A percentile compares a stretch with the other conserved stretches of the same genome.
These are phyloP conservation scores for Ligdia adustata DNA, from an alignment of 2,888 invertebrate species.

Conservation along the genomic window DNA sequence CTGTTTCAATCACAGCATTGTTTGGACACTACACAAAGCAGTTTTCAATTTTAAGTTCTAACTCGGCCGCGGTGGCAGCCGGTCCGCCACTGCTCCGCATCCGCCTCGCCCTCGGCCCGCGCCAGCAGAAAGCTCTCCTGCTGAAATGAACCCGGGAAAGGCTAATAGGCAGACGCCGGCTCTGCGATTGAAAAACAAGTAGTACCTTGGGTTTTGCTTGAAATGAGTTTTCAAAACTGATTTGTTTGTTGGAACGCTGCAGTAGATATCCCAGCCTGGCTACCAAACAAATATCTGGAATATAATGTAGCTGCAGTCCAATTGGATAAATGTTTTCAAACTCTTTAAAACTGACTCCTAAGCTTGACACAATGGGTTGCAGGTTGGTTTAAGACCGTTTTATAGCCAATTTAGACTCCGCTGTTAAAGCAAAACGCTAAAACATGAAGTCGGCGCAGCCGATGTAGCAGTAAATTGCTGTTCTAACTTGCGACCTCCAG, in stretches of 20 bases:
- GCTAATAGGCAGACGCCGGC: conserved; percentile 18
- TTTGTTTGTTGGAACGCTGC: conserved; percentile 7
- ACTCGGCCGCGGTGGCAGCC: conserved; percentile 2
- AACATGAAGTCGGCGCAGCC: conserved; percentile 18
- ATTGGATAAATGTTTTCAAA: no score
- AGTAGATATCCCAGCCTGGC: neutral
- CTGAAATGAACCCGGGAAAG: conserved; percentile 9
- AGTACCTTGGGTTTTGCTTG: conserved; percentile 8
- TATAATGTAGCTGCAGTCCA: no score
- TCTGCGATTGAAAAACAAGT: conserved; percentile 16
- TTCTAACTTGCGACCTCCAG: neutral
- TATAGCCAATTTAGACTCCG: neutral
- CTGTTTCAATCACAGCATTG: conserved; percentile 27
- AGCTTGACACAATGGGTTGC: no score
- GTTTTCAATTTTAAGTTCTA: conserved; percentile 26
- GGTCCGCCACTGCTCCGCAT: neutral
- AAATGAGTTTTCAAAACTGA: conserved; percentile 18
- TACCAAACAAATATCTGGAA: neutral
- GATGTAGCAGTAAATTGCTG: conserved; percentile 53
- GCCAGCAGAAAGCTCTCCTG: conserved; percentile 1
- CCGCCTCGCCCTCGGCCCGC: neutral
- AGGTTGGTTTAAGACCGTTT: neutral
- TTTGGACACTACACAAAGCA: conserved; percentile 26
- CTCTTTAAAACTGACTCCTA: no score
- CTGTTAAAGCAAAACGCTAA: neutral